These are phyloP conservation scores for Beaufortia kweichowensis DNA, from an alignment of 2,113 vertebrate genomes.

Conservation along the genomic window DNA sequence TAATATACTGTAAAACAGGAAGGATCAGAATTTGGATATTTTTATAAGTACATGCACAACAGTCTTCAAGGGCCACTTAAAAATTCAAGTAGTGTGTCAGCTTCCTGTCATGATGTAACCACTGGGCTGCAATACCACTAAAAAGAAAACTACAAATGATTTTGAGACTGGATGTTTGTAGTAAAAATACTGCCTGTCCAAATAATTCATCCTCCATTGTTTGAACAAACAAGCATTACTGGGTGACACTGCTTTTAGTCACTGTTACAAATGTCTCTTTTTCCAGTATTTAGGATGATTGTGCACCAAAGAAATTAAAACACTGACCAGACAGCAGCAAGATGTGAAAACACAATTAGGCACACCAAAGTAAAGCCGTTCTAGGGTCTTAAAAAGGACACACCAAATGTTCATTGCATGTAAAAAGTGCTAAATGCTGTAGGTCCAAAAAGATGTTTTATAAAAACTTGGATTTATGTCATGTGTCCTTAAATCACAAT, in stretches of 20 bases:
- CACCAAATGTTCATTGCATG: not conserved
- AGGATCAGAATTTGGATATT: not conserved
- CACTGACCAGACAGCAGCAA: constrained; percentile 10
- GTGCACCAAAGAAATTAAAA: constrained; percentile 6
- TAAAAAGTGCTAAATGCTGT: not conserved
- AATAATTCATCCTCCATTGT: not conserved
- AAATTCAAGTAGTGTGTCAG: not conserved
- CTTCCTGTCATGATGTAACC: not conserved
- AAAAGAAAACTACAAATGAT: not conserved
- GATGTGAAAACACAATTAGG: constrained; percentile 25
- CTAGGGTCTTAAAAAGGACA: not conserved
- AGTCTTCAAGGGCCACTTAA: not conserved
- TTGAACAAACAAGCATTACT: not conserved
- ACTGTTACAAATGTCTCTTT: not conserved
- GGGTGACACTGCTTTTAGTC: not conserved
- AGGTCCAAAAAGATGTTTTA: not conserved
- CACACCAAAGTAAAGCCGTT: not conserved
- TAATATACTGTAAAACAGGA: not conserved
- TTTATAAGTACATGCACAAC: not conserved
- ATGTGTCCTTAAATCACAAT: not conserved
- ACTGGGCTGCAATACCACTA: not conserved
- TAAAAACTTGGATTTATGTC: not conserved
- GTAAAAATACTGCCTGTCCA: not conserved
- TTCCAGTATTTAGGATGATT: constrained; percentile 15
- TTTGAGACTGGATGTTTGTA: not conserved